Conservation (phyloP, 1,140 invertebrate species). For the Choristoneura fumiferana region DNA sequence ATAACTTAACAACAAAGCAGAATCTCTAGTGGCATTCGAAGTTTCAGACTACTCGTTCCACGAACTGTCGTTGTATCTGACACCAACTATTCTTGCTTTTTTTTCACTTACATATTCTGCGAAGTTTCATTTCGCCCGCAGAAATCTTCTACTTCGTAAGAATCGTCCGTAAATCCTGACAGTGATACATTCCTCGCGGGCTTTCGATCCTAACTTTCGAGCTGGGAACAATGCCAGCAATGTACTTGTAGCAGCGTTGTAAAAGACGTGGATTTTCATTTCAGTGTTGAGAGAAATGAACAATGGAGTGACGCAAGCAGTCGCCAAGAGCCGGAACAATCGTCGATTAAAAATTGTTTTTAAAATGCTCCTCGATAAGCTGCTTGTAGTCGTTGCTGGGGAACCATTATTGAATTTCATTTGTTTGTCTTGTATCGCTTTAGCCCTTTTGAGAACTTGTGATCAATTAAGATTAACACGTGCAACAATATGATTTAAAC, state of each 20-base stretch:
- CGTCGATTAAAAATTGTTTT: conserved; percentile 65
- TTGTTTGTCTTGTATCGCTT: conserved; percentile 31
- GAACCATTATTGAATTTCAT: conserved; percentile 27
- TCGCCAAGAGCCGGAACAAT: conserved; percentile 59
- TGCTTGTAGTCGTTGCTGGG: conserved; percentile 39
- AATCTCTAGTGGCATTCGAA: conserved; percentile 36
- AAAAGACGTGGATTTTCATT: conserved; percentile 22
- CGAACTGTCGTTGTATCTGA: conserved; percentile 60
- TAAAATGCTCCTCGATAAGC: conserved; percentile 55
- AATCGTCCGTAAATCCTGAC: conserved; percentile 39
- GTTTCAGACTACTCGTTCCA: conserved; percentile 49
- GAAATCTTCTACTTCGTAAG: conserved; percentile 29
- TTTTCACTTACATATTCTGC: conserved; percentile 51
- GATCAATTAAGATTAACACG: too few relatives aligned
- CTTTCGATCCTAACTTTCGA: conserved; percentile 25
- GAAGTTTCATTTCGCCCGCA: conserved; percentile 44
- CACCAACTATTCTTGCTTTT: conserved; percentile 57
- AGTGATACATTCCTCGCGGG: conserved; percentile 40
- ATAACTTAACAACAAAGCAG: conserved; percentile 4
- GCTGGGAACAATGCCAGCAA: conserved; percentile 38
- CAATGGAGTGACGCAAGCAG: conserved; percentile 57
- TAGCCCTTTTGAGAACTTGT: too few relatives aligned
- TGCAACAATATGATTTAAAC: too few relatives aligned
- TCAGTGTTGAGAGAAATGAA: conserved; percentile 25
- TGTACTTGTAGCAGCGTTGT: conserved; percentile 26